These are phyloP conservation scores for Neoitamus cyanurus DNA, from an alignment of 2,888 invertebrate genomes.

Conservation along the genomic window DNA sequence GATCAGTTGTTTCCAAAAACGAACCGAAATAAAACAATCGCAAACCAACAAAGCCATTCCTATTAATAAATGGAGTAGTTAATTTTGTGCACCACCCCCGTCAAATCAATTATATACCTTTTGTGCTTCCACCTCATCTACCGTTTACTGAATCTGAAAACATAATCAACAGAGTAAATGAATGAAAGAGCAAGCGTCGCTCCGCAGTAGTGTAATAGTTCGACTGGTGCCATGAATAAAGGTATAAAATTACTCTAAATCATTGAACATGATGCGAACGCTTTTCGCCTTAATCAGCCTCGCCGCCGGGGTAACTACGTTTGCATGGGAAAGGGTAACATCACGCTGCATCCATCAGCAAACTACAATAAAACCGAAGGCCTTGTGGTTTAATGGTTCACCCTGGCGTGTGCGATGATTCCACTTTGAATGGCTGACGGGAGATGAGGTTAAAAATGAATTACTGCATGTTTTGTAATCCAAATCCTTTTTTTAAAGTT, in stretches of 20 bases:
- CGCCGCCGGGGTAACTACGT: background rate
- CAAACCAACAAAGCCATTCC: background rate
- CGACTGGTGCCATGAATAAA: background rate
- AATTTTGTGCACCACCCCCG: background rate
- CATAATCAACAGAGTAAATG: constrained; percentile 17
- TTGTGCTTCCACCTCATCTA: background rate
- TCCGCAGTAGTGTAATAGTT: background rate
- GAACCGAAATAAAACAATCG: background rate
- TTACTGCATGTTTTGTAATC: background rate
- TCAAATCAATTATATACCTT: constrained; percentile 6
- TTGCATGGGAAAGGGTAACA: background rate
- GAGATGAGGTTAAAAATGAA: background rate
- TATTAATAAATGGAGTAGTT: background rate
- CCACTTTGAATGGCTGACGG: background rate
- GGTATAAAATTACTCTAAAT: constrained; percentile 14
- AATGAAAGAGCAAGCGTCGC: constrained; percentile 1
- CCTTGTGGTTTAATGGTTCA: background rate
- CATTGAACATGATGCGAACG: background rate
- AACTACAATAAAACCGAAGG: background rate
- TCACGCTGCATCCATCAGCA: background rate
- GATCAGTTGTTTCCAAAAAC: background rate
- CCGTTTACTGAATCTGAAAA: constrained; percentile 16
- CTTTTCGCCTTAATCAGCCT: background rate
- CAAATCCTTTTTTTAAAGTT: background rate
- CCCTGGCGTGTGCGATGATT: background rate